Conservation (phyloP, 2,888 invertebrate species). For the Nowickia ferox region DNA sequence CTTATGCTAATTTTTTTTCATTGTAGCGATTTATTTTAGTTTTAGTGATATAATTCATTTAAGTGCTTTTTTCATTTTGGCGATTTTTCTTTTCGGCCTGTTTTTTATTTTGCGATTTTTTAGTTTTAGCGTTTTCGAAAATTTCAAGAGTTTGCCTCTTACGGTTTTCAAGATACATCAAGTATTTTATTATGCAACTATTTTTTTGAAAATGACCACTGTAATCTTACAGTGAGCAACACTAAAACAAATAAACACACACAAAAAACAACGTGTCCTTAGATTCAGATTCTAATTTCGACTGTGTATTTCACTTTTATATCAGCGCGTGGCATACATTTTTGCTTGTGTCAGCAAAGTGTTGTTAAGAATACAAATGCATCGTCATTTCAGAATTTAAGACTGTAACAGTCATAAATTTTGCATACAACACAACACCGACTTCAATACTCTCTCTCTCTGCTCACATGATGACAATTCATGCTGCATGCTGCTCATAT, state of each 20-base stretch:
- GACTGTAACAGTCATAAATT: conserved; percentile 55
- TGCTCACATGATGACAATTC: conserved; percentile 37
- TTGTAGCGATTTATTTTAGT: too few relatives aligned
- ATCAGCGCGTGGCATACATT: background rate
- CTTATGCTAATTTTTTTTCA: too few relatives aligned
- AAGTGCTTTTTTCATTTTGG: too few relatives aligned
- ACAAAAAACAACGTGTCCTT: background rate
- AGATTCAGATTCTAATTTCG: conserved; percentile 32
- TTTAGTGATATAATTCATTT: too few relatives aligned
- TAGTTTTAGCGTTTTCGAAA: too few relatives aligned
- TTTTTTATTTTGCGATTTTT: too few relatives aligned
- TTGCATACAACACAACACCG: conserved; percentile 21
- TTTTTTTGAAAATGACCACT: background rate
- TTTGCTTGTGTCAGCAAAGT: conserved; percentile 33
- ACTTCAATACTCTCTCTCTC: background rate
- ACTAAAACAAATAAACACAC: background rate
- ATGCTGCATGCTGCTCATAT: conserved; percentile 21
- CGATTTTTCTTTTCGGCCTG: too few relatives aligned
- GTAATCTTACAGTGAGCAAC: background rate
- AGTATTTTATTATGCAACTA: too few relatives aligned
- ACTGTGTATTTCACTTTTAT: background rate
- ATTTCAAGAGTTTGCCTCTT: too few relatives aligned
- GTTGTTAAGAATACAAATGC: conserved; percentile 60
- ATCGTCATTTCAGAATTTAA: conserved; percentile 64
- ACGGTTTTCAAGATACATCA: too few relatives aligned